phyloP scores from a whole-genome alignment of 2,113 vertebrate species.

The Pardalotus punctatus region DNA sequence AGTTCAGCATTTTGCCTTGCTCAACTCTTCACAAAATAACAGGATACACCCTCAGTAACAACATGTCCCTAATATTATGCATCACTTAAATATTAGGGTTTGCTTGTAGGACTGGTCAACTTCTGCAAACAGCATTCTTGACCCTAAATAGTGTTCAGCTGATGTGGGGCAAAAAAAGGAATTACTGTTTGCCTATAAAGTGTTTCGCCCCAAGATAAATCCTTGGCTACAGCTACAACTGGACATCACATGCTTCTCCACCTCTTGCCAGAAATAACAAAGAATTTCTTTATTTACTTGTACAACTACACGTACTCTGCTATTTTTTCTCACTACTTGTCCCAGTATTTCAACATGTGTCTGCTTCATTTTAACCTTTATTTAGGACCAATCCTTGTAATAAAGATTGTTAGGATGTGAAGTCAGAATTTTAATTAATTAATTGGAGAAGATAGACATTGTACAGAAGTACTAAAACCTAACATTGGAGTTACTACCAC shows the following conservation, averaged over 20 bases:
- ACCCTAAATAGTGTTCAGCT: constrained; percentile 28
- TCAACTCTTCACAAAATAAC: background rate
- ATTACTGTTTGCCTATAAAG: background rate
- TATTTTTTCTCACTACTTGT: constrained; percentile 9
- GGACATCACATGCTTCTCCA: background rate
- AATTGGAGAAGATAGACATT: background rate
- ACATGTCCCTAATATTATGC: background rate
- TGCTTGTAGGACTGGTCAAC: background rate
- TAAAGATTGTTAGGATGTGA: background rate
- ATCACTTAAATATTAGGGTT: background rate
- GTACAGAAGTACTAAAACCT: background rate
- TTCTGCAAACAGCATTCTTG: constrained; percentile 18
- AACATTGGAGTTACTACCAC: background rate
- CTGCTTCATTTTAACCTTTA: background rate
- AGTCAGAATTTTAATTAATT: background rate
- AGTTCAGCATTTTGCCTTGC: background rate
- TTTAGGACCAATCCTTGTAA: background rate
- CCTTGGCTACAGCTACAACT: background rate
- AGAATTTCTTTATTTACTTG: constrained; percentile 34
- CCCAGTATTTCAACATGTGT: background rate
- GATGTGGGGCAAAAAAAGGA: background rate
- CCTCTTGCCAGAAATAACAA: constrained; percentile 36
- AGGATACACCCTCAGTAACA: background rate
- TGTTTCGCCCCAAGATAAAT: constrained; percentile 23
- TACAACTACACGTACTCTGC: background rate